A percentile compares a stretch with the other conserved stretches of the same genome.
Conservation (phyloP, 2,113 vertebrate genomes). For the Marmota flaviventris region DNA sequence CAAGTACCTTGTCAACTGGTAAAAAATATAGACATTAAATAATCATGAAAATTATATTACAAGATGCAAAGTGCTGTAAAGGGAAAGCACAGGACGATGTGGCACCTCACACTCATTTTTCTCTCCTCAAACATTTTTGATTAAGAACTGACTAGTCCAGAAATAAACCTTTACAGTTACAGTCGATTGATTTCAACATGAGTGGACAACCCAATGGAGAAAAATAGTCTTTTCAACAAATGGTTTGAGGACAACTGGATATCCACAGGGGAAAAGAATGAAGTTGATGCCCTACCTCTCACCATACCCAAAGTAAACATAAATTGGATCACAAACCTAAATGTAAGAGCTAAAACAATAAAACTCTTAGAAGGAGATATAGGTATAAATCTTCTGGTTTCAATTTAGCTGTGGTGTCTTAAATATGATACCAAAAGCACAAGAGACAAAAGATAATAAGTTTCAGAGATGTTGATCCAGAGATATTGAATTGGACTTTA, state of each 20-base stretch:
- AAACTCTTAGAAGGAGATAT: constrained; percentile 46
- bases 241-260: not conserved
- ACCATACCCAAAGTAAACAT: not conserved
- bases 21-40: not conserved
- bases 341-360: not conserved
- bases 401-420: constrained; percentile 2
- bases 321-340: constrained; percentile 21
- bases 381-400: not conserved
- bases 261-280: not conserved
- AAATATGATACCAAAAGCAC: not conserved
- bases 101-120: not conserved
- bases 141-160: not conserved
- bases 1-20: not conserved
- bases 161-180: constrained; percentile 13
- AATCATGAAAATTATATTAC: not conserved
- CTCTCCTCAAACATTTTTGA: not conserved
- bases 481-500: not conserved
- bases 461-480: not conserved
- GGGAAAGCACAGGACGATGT: not conserved
- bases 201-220: not conserved
- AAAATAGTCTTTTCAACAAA: not conserved
- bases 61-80: not conserved
- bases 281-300: not conserved
- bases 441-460: constrained; percentile 20
- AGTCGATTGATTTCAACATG: not conserved